Evolutionary conservation across 2,113 vertebrate species (phyloP).

Genomic region (Ciconia maguari): DNA sequence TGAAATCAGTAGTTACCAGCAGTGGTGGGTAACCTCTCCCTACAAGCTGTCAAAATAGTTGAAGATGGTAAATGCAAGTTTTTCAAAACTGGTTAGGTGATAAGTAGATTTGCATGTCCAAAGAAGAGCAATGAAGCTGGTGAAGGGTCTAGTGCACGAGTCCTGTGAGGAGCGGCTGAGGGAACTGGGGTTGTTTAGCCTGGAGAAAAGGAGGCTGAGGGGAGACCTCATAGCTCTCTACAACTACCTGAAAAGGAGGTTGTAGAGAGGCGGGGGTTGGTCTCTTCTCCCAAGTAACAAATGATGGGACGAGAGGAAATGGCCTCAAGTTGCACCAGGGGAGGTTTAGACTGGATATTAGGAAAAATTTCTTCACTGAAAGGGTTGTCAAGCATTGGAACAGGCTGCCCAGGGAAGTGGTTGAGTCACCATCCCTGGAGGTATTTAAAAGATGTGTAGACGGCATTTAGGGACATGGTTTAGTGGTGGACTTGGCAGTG

Average conservation of each 20-base stretch:
- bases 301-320: not conserved
- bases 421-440: not conserved
- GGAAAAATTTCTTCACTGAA: not conserved
- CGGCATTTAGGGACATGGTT: not conserved
- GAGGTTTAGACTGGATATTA: not conserved
- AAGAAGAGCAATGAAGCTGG: not conserved
- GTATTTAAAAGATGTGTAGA: not conserved
- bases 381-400: not conserved
- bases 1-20: not conserved
- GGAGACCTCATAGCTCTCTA: not conserved
- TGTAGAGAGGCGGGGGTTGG: accelerated
- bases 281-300: not conserved
- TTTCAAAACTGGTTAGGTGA: not conserved
- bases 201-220: not conserved
- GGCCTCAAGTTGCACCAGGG: not conserved
- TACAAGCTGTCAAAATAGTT: not conserved
- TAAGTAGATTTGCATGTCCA: not conserved
- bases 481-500: not conserved
- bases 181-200: not conserved
- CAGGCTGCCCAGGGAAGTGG: not conserved
- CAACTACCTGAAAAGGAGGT: not conserved
- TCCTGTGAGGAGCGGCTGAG: not conserved
- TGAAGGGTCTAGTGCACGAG: not conserved
- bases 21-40: not conserved
- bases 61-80: not conserved